phyloP scores from a whole-genome alignment of 2,113 vertebrate genomes.

The Urocynchramus pylzowi region DNA sequence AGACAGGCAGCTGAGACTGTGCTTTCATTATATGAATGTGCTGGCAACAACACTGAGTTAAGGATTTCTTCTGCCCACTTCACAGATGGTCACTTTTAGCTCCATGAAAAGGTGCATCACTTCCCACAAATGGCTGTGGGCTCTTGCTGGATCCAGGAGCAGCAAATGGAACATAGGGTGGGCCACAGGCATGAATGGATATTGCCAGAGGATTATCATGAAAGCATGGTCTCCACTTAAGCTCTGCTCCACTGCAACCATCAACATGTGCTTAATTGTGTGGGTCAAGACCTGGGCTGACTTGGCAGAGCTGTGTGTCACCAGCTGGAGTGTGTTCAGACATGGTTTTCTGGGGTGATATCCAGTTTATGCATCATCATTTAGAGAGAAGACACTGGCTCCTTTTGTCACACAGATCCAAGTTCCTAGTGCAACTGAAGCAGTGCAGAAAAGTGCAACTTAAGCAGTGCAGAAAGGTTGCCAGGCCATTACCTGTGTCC shows the following conservation, averaged over 20 bases:
- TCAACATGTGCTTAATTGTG: not conserved
- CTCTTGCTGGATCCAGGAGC: not conserved
- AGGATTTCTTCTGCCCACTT: not conserved
- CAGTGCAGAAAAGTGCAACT: not conserved
- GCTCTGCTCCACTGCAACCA: not conserved
- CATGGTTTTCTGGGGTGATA: not conserved
- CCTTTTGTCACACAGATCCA: not conserved
- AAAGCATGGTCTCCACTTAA: not conserved
- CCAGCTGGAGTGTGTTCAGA: not conserved
- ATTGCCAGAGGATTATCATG: not conserved
- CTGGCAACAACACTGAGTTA: not conserved
- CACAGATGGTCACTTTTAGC: not conserved
- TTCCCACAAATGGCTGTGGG: not conserved
- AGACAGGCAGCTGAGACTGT: not conserved
- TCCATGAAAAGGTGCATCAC: not conserved
- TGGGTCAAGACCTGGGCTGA: not conserved
- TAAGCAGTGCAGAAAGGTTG: not conserved
- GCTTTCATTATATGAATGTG: not conserved
- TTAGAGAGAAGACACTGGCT: not conserved
- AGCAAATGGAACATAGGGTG: not conserved
- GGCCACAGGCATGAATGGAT: not conserved
- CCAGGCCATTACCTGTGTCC: not conserved
- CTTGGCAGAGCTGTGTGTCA: not conserved
- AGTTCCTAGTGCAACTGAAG: not conserved
- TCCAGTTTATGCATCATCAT: not conserved